A percentile compares a stretch with the other conserved stretches of the same genome.
Evolutionary conservation across 2,888 invertebrate species (phyloP).

Genomic region (Amiota communis): DNA sequence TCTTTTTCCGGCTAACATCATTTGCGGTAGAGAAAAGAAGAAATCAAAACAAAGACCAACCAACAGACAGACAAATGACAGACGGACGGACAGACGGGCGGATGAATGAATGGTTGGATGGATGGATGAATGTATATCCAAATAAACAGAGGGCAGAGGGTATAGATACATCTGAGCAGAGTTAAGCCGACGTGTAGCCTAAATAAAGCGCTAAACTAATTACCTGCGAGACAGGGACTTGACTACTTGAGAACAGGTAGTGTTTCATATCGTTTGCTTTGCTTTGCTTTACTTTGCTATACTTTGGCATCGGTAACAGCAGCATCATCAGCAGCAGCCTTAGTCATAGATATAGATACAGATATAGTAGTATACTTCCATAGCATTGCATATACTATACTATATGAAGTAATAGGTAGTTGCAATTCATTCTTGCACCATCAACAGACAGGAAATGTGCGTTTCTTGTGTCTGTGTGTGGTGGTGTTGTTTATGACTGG

Average conservation of each 20-base stretch:
- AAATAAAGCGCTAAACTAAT: conserved; percentile 57
- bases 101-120: neutral
- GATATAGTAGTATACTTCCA: too few relatives aligned
- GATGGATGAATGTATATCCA: neutral
- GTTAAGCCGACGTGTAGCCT: conserved; percentile 33
- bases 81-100: conserved; percentile 11
- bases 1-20: conserved; percentile 29
- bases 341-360: conserved; percentile 6
- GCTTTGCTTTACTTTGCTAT: too few relatives aligned
- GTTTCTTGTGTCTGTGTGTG: conserved; percentile 38
- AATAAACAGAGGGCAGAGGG: conserved; percentile 23
- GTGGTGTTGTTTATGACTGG: neutral
- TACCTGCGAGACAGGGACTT: conserved; percentile 47
- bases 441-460: conserved; percentile 58
- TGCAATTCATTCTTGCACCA: conserved; percentile 21
- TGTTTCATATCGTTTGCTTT: neutral
- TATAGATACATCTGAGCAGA: conserved; percentile 26
- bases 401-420: neutral
- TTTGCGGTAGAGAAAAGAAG: conserved; percentile 22
- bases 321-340: conserved; percentile 6
- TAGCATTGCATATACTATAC: too few relatives aligned
- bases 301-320: conserved; percentile 23
- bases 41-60: conserved; percentile 30
- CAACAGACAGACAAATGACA: conserved; percentile 14
- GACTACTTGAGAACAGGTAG: conserved; percentile 26